Evolutionary conservation across 2,113 vertebrate species (phyloP).

Genomic region (Zapus hudsonius): DNA sequence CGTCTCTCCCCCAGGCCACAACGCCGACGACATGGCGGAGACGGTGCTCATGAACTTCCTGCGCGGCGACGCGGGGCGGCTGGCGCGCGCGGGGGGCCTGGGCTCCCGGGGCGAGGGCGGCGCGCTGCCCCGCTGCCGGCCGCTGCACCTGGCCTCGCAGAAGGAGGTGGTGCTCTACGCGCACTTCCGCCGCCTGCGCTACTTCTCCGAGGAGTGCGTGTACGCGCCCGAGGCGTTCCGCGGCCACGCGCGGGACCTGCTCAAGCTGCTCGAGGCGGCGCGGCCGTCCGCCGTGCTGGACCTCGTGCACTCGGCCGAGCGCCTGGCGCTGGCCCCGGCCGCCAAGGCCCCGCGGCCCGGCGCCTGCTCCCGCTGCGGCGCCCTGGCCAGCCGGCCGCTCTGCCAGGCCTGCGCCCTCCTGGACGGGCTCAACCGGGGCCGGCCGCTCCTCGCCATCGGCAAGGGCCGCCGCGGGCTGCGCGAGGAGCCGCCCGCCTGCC

Average conservation of each 20-base stretch:
- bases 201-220: constrained; percentile 94
- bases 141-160: constrained; percentile 93
- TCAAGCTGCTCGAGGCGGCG: constrained; percentile 91
- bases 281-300: constrained; percentile 92
- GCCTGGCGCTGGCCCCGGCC: constrained; percentile 88
- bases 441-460: constrained; percentile 91
- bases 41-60: constrained; percentile 94
- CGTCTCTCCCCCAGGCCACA: constrained; percentile 87
- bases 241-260: constrained; percentile 89
- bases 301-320: constrained; percentile 92
- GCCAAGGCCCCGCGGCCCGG: constrained; percentile 90
- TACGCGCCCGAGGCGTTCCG: constrained; percentile 94
- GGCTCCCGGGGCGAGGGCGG: constrained; percentile 87
- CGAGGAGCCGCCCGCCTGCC: not conserved
- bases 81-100: constrained; percentile 87
- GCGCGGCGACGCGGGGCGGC: constrained; percentile 90
- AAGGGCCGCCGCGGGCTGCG: constrained; percentile 84
- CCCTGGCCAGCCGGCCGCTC: constrained; percentile 91
- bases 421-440: constrained; percentile 91
- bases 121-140: constrained; percentile 91
- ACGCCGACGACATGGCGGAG: constrained; percentile 93
- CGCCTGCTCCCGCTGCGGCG: constrained; percentile 90
- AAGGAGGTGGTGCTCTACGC: constrained; percentile 97
- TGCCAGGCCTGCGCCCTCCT: constrained; percentile 93
- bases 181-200: constrained; percentile 93